Base-by-base conservation (phyloP, 2,797 vertebrate genomes). In the Bovichtus diacanthus region DNA sequence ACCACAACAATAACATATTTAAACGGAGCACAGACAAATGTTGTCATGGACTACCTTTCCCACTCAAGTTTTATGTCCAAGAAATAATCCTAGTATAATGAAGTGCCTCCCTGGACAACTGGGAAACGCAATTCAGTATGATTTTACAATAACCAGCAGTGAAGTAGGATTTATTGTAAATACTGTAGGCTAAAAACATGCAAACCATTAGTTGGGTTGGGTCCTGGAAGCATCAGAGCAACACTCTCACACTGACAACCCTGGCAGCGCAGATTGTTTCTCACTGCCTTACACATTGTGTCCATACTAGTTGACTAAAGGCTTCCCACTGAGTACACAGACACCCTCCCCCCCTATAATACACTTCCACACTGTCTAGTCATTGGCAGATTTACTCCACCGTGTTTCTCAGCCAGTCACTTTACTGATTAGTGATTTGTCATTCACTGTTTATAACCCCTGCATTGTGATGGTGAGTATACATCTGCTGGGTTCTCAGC, bases 171-270 rank as follows among this genome's bases (percentile, higher is more conserved):
- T 55, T 43, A 21, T 53, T 71, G 23, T 65, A 21, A 60, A 25
- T 15, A 25, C 36, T 31, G 46, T 29, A 13, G 6, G 12, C 36
- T 59, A 64, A 50, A 51, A 46, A 61, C 13, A 29, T 64, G 47
- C 27, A 59, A 44, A 76, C 46, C 43, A 49, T n/a, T 34, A 36
- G n/a, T n/a, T n/a, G n/a, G n/a, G 38, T 15, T 9, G 44, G 18
- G 12, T 54, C 4, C 36, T 70, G 36, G 41, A 75, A 18, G 23
- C 72, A 27, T 18, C 16, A 1, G 50, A 75, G 63, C 71, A 83
- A 78, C 84, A 64, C 59, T 68, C 80, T 60, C 19, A 78, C 66
- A 56, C 71, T 6, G 65, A 68, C 27, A 39, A 49, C 11, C 49
- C 51, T 44, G 27, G 49, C 51, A 38, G 62, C 53, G 5, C 62